Base-by-base conservation (phyloP, 1,140 invertebrate genomes). In the Nylanderia fulva region DNA sequence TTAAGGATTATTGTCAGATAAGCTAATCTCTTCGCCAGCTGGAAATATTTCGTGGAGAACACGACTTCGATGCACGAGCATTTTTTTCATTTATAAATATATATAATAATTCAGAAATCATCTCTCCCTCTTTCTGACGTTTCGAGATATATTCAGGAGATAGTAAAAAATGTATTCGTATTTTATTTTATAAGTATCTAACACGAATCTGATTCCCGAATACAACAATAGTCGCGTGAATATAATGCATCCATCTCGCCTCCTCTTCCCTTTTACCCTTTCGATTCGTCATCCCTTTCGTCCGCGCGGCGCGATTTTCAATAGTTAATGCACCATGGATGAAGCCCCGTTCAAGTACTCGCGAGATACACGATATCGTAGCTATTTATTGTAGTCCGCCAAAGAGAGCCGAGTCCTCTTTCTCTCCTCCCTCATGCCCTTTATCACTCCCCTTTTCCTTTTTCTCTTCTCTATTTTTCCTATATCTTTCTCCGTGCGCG, bases 311-410 rank as follows among this genome's bases (percentile, higher is more conserved):
- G 86, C 87, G 90, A 48, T 91, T 92, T 92, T 93, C 92, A 93
- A 93, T 93, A 91, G 89, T 92, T 93, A 92, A 92, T 92, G 86
- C 87, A 88, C 85, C 88, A 90, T 86, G 88, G 88, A 93, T 92
- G 91, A 92, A 92, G 88, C 87, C 63, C 88, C 92, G 92, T 93
- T 93, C 91, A 92, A 93, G 93, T 93, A 93, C 91, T 93, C 91
- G 91, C 92, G 93, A n/a, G n/a, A 93, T 33, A 33, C 92, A 92
- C 91, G 92, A 93, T 93, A 93, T 87, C 91, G 86, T 89, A 88
- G 92, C 90, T 93, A 93, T 93, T 93, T 93, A 93, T 93, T 93
- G 92, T 91, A 92, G 92, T 93, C 89, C 91, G 90, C 91, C 89
- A 86, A 92, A 88, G 42, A 88, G 42, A 45, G 90, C 77, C 91